These are phyloP conservation scores for Odontamblyopus rebecca DNA, from an alignment of 2,797 vertebrate species.

Conservation along the genomic window DNA sequence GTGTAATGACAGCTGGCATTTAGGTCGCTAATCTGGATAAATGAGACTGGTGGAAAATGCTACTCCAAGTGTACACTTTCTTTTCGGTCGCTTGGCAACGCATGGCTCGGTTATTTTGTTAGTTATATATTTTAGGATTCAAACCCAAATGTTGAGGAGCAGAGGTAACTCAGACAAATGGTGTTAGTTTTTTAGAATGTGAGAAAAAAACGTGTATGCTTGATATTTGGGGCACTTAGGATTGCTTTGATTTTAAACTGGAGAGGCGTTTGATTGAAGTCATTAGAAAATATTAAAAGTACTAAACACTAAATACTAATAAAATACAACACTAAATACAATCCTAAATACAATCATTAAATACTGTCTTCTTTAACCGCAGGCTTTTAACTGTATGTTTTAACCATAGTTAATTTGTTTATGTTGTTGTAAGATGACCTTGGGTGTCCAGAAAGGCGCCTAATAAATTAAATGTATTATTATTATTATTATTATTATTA, in stretches of 20 bases:
- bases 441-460: too few relatives aligned
- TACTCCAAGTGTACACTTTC: slow-evolving; percentile 29
- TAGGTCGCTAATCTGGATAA: slow-evolving; percentile 36
- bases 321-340: too few relatives aligned
- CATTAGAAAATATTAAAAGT: neutral
- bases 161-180: neutral
- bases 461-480: too few relatives aligned
- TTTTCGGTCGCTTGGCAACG: slow-evolving; percentile 20
- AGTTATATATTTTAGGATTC: slow-evolving; percentile 1
- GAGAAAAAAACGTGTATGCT: neutral
- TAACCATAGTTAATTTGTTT: too few relatives aligned
- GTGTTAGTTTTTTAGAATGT: neutral
- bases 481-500: too few relatives aligned
- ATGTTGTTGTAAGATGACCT: too few relatives aligned
- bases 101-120: slow-evolving; percentile 13
- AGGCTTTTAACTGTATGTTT: too few relatives aligned
- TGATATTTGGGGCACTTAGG: neutral
- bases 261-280: neutral
- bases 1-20: slow-evolving; percentile 45
- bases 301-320: too few relatives aligned
- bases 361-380: too few relatives aligned
- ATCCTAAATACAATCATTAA: too few relatives aligned
- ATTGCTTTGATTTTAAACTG: neutral
- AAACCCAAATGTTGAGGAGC: neutral
- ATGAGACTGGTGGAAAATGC: slow-evolving; percentile 25